Conservation (phyloP, 2,113 vertebrate species). For the mouse (Mus musculus) region GRCm39 chr7:44696001-44696500, state of each 20-base stretch:
- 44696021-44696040: too few relatives aligned
- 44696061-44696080: neutral
- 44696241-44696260: conserved; percentile 60
- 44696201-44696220: neutral
- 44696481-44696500: conserved; percentile 90
- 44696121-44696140: rapidly evolving
- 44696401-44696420: conserved; percentile 93
- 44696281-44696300: conserved; percentile 75
- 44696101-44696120: neutral
- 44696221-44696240: neutral
- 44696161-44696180: neutral
- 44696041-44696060: rapidly evolving
- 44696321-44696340: conserved; percentile 79
- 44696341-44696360: conserved; percentile 83
- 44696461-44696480: conserved; percentile 93
- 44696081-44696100: neutral
- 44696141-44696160: neutral
- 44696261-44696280: conserved; percentile 86
- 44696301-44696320: conserved; percentile 80
- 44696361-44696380: conserved; percentile 53
- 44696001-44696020: neutral
- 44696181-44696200: neutral
- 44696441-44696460: conserved; percentile 95
- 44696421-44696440: conserved; percentile 92
- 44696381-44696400: conserved; percentile 87